Conservation (phyloP, 1,140 invertebrate genomes). For the Ooceraea biroi region DNA sequence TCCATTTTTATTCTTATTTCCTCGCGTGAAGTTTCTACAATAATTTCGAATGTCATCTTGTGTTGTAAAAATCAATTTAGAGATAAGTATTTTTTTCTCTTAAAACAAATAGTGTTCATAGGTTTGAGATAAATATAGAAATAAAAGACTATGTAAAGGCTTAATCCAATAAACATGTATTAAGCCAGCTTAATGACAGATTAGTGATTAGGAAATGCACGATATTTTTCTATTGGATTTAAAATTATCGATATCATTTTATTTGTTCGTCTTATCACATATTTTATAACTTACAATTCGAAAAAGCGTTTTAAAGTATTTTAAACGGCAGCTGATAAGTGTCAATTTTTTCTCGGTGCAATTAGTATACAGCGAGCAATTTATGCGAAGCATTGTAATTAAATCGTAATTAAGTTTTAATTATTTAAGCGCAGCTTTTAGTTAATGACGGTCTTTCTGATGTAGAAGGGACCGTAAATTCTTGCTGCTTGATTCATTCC, state of each 20-base stretch:
- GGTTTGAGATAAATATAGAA: constrained; percentile 18
- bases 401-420: constrained; percentile 40
- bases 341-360: constrained; percentile 18
- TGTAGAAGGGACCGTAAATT: not conserved
- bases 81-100: constrained; percentile 29
- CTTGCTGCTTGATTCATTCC: constrained; percentile 1
- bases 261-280: not conserved
- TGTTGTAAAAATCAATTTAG: constrained; percentile 41
- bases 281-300: constrained; percentile 17
- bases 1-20: constrained; percentile 31
- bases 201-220: not conserved
- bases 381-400: constrained; percentile 19
- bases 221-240: not conserved
- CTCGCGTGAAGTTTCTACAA: not conserved
- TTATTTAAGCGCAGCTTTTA: constrained; percentile 16
- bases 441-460: not conserved
- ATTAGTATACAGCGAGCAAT: constrained; percentile 22
- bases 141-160: constrained; percentile 25
- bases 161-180: constrained; percentile 17
- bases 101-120: constrained; percentile 18
- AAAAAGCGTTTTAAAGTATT: not conserved
- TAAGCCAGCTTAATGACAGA: constrained; percentile 4
- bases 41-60: not conserved
- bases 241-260: constrained; percentile 14
- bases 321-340: constrained; percentile 26